A percentile compares a stretch with the other conserved stretches of the same genome.
Conservation (phyloP, 2,888 invertebrate genomes). For the Plagodis pulveraria region DNA sequence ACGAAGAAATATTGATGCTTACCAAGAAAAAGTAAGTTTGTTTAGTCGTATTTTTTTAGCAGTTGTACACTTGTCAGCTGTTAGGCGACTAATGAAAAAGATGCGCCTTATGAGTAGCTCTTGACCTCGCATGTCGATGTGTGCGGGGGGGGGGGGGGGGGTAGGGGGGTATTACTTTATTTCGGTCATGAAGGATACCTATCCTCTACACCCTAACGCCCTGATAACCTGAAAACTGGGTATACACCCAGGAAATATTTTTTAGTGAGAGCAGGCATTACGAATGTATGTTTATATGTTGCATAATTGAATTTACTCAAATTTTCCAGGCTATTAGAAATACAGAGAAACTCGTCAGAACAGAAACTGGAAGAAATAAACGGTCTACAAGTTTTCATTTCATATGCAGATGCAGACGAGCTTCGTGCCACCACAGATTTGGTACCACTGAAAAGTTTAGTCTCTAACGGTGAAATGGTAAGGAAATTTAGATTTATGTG, state of each 20-base stretch:
- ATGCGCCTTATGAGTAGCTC: too few relatives aligned
- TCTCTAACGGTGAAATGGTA: not conserved
- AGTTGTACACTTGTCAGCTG: too few relatives aligned
- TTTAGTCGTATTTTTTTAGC: not conserved
- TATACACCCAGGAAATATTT: too few relatives aligned
- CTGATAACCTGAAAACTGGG: too few relatives aligned
- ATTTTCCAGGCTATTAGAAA: slow-evolving; percentile 38
- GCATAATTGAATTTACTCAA: not conserved
- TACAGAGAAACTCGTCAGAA: slow-evolving; percentile 34
- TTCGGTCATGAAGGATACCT: too few relatives aligned
- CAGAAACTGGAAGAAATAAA: slow-evolving; percentile 23
- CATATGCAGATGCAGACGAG: slow-evolving; percentile 50
- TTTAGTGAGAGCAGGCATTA: too few relatives aligned
- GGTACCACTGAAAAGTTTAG: slow-evolving; percentile 18
- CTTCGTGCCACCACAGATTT: slow-evolving; percentile 47
- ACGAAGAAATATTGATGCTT: slow-evolving; percentile 10
- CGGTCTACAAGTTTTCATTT: slow-evolving; percentile 49
- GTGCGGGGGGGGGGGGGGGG: too few relatives aligned
- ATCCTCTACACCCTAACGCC: too few relatives aligned
- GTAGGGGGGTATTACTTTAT: too few relatives aligned
- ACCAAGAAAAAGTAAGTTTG: slow-evolving; percentile 6
- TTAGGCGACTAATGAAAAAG: too few relatives aligned
- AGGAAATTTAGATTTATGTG: not conserved
- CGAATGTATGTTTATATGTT: too few relatives aligned
- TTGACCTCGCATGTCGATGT: too few relatives aligned